phyloP scores from a whole-genome alignment of 2,113 vertebrate species.

The Tragelaphus scriptus region DNA sequence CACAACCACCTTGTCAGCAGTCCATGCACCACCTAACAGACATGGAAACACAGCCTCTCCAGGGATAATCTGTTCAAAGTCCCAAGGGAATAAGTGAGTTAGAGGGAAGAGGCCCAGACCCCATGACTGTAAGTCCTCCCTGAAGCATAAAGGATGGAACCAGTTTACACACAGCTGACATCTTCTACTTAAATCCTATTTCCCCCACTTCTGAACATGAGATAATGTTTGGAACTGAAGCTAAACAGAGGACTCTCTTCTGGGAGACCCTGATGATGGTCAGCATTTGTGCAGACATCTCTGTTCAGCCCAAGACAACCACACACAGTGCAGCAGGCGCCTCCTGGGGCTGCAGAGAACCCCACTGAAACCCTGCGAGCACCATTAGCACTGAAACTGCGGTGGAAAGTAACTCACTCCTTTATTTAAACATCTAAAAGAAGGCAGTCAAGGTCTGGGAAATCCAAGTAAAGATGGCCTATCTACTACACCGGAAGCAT shows the following conservation, averaged over 20 bases:
- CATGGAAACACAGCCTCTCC: neutral
- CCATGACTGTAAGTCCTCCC: neutral
- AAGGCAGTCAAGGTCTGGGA: neutral
- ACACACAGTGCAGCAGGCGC: neutral
- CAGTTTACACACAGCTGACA: neutral
- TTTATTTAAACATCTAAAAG: neutral
- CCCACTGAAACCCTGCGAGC: neutral
- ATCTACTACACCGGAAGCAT: neutral
- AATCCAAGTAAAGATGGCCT: neutral
- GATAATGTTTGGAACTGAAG: neutral
- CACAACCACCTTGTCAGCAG: neutral
- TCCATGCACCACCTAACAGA: neutral
- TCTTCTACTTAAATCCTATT: neutral
- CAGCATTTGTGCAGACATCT: neutral
- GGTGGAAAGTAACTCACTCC: too few species aligned
- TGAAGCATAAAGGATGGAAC: neutral
- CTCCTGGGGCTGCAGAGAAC: neutral
- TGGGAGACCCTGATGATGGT: neutral
- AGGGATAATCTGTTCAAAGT: neutral
- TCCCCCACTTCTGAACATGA: neutral
- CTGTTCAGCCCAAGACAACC: accelerated
- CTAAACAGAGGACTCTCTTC: neutral
- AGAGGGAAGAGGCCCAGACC: neutral
- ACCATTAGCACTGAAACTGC: neutral
- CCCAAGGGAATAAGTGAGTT: neutral